Base-by-base conservation (phyloP, 2,113 vertebrate species). In the Lampris incognitus region DNA sequence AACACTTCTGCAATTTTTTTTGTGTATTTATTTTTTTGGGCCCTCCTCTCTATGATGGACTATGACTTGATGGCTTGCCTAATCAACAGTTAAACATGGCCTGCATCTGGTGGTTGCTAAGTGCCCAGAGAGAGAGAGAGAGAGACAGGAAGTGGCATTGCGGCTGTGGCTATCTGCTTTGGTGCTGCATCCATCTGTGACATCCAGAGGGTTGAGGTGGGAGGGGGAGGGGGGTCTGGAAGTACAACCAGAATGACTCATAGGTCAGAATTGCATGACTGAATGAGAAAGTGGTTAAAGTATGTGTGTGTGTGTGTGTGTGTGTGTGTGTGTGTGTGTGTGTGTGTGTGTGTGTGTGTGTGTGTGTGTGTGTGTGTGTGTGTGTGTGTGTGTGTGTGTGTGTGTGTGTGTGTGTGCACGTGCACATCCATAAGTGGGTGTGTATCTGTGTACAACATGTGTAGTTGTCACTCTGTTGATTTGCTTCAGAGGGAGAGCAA, bases 161-260 rank as follows among this genome's bases (percentile, higher is more conserved):
- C 64, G 82, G 81, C 82, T 84, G 86, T 38, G 76, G 86, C 84
- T 87, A 87, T 93, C 90, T 90, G 88, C 67, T 65, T 61, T 41
- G 5, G 44, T 57, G 24, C 86, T 81, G 77, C 81, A 81, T 86
- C 81, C 78, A 67, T 86, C 81, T 84, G 65, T 78, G 78, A 81
- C 78, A 80, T 70, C 68, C 79, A 83, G 72, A 42, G 73, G 55
- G 66, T 69, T 44, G 51, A 55, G 52, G 40, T 37, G 80, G 37
- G 44, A n/a, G 46, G 7, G 61, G 38, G 66, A 36, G 38, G 2
- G 59, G 37, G 57, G 24, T 71, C 69, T 72, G 76, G 75, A 78
- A 77, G 73, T 38, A 49, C 24, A 77, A 85, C 78, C 82, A 76
- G 82, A 8, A 89, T 93, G 92, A 94, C 91, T 92, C 91, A 93